These are phyloP conservation scores for Laticauda colubrina DNA, from an alignment of 2,113 vertebrate species.

Conservation along the genomic window DNA sequence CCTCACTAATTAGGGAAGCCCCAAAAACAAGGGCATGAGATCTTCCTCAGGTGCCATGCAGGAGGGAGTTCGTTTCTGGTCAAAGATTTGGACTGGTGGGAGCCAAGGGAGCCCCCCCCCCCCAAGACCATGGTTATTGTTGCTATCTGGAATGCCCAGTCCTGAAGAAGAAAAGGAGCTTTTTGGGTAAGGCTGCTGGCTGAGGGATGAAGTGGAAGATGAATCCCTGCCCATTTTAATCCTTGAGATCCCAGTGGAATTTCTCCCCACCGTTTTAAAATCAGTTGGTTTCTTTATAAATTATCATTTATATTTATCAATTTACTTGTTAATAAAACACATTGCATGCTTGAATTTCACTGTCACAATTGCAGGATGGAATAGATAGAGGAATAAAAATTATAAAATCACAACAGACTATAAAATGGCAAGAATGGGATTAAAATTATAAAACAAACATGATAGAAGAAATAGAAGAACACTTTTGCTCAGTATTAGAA, in stretches of 20 bases:
- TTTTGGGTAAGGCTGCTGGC: not conserved
- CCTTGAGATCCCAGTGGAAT: not conserved
- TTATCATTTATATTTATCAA: not conserved
- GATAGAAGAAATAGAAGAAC: not conserved
- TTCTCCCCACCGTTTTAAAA: not conserved
- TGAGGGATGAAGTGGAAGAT: not conserved
- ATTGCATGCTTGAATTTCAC: not conserved
- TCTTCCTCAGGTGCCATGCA: not conserved
- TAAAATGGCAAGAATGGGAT: not conserved
- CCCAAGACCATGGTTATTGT: not conserved
- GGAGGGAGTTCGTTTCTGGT: not conserved
- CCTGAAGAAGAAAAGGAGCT: not conserved
- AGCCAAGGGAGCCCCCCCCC: not conserved
- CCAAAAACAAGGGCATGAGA: not conserved
- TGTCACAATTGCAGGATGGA: not conserved
- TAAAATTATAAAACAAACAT: not conserved
- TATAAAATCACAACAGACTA: not conserved
- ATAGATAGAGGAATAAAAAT: not conserved
- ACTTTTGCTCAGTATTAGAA: not conserved
- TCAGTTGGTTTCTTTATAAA: not conserved
- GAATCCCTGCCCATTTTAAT: not conserved
- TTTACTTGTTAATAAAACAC: not conserved
- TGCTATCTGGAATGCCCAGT: not conserved
- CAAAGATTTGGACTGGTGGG: not conserved
- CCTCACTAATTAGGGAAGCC: slow-evolving; percentile 23